Percentiles rank a stretch among this genome's conserved stretches.
Conservation (phyloP, 1,140 invertebrate genomes). For the Tetramorium simillimum region DNA sequence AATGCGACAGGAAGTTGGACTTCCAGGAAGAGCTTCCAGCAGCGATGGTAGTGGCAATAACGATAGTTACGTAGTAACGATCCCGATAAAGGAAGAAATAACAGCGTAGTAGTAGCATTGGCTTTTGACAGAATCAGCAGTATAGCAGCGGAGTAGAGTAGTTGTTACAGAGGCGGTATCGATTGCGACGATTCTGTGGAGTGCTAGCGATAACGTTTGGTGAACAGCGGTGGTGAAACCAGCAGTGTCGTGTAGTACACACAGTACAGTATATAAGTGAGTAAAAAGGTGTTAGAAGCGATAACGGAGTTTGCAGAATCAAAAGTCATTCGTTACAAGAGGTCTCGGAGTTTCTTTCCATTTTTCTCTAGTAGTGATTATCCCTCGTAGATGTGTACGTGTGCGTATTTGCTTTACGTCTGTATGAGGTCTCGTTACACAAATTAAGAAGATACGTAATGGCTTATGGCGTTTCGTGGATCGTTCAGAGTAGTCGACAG, state of each 20-base stretch:
- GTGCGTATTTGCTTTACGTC: conserved; percentile 27
- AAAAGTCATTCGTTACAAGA: conserved; percentile 21
- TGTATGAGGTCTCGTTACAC: conserved; percentile 18
- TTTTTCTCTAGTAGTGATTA: not conserved
- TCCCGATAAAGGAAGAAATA: not conserved
- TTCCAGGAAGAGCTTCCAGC: conserved; percentile 29
- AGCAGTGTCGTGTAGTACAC: conserved; percentile 21
- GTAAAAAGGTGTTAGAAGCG: conserved; percentile 38
- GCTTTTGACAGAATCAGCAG: conserved; percentile 19
- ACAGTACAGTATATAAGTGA: not conserved
- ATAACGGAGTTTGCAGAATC: conserved; percentile 1
- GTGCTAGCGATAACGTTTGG: conserved; percentile 3
- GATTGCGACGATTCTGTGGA: conserved; percentile 47
- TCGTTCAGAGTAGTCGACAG: not conserved
- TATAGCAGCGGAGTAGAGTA: conserved; percentile 42
- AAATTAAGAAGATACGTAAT: conserved; percentile 16
- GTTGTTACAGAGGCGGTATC: conserved; percentile 41
- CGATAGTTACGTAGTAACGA: not conserved
- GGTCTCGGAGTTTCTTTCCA: not conserved
- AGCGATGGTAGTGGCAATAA: conserved; percentile 25
- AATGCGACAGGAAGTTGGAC: conserved; percentile 2
- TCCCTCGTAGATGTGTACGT: conserved; percentile 27
- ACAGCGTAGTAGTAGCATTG: conserved; percentile 32
- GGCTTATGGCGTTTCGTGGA: not conserved
- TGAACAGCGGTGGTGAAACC: not conserved